A percentile compares a stretch with the other conserved stretches of the same genome.
phyloP scores from a whole-genome alignment of 2,113 vertebrate species.

The Typhlomys cinereus region DNA sequence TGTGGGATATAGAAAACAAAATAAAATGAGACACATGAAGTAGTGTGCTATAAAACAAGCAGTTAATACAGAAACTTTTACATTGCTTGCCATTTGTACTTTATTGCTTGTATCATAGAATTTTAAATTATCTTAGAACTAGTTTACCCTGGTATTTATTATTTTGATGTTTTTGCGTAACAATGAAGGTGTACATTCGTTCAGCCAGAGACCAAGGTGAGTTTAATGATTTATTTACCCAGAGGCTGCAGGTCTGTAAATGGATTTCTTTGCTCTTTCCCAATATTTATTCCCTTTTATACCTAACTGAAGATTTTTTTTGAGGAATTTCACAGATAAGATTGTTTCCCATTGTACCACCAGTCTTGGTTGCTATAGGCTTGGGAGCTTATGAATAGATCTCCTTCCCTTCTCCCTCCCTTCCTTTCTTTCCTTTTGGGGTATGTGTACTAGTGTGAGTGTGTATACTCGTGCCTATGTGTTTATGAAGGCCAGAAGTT shows the following conservation, averaged over 20 bases:
- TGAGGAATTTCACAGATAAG: background rate
- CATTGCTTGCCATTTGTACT: background rate
- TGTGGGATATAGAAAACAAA: conserved; percentile 36
- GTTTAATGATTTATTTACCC: background rate
- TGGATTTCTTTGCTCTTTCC: background rate
- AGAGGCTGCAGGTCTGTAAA: background rate
- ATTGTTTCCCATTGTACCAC: background rate
- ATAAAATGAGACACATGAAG: background rate
- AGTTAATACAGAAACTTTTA: background rate
- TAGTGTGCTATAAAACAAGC: background rate
- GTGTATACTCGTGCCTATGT: too few species aligned
- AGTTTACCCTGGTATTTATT: background rate
- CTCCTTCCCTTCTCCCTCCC: too few species aligned
- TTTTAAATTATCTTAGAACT: conserved; percentile 22
- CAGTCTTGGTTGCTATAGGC: background rate
- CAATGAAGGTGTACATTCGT: background rate
- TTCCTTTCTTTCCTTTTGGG: too few species aligned
- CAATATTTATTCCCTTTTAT: background rate
- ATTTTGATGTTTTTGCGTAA: conserved; percentile 1
- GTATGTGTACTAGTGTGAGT: too few species aligned
- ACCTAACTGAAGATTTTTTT: background rate
- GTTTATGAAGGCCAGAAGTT: too few species aligned
- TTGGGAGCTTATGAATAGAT: background rate
- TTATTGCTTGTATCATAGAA: background rate
- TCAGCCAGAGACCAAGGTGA: background rate